Base-by-base conservation (phyloP, 53 echinoderm and acorn worm species). In the Pentamera pediparva region DNA sequence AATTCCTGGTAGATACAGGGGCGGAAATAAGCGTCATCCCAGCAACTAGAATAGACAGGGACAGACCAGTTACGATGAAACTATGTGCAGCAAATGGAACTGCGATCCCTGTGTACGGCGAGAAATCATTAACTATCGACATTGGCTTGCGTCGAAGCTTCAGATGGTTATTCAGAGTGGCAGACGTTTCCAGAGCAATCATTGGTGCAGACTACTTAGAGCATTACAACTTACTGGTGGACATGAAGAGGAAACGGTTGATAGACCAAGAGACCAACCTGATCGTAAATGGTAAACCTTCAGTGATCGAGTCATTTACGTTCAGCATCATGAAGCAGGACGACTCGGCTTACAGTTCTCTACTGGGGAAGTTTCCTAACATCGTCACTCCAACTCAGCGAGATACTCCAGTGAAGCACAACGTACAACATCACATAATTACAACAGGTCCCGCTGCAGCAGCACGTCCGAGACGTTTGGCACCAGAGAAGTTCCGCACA, bases 1-100 rank as follows among this genome's bases (percentile, higher is more conserved):
- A 43, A 31, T 82, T 75, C 53, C 57, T 75, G 0, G 60, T 80
- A 6, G 76, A 82, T 32, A 51, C 51, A 51, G 82, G 82, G 6
- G 82, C 75, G n/a, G 82, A 75, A 50, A 75, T 82, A 19, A 82
- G 82, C 52, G 65, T 82, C 53, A 75, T 24, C n/a, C 82, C 80
- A 13, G 55, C 64, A 13, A 39, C 73, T 27, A 32, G 35, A n/a
- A 27, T 56, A 43, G 81, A 80, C n/a, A 80, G 59, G 32, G 28
- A 28, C 4, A 36, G 32, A 20, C 56, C 60, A 32, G 39, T 38
- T 32, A 37, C 56, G 54, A 37, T 62, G 7, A 30, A 38, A 24
- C 33, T 79, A 54, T 70, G 54, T 35, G 79, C 79, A 2, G 79
- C 65, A 3, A 79, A 79, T 32, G 24, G 58, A 49, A 53, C 70